Conservation (phyloP, 2,888 invertebrate species). For the Megalurothrips usitatus region DNA sequence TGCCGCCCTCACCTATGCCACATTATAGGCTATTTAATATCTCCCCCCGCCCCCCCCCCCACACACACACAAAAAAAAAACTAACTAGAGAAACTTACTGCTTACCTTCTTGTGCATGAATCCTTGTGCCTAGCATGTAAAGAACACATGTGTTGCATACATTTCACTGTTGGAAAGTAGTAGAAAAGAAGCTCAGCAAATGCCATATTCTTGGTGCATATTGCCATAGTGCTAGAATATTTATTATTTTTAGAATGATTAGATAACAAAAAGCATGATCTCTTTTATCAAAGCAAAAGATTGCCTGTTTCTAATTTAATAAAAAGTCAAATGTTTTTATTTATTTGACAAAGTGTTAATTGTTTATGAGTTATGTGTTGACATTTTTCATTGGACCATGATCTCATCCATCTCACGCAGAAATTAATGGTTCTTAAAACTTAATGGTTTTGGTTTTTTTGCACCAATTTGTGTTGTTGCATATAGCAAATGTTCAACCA, state of each 20-base stretch:
- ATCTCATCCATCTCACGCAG: too few species aligned
- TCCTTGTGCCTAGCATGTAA: conserved; percentile 29
- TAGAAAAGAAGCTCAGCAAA: conserved; percentile 8
- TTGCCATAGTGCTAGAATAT: too few species aligned
- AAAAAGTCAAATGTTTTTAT: too few species aligned
- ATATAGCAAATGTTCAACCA: background rate
- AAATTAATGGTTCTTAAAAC: too few species aligned
- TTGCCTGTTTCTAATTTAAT: too few species aligned
- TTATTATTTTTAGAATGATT: background rate
- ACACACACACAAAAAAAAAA: too few species aligned
- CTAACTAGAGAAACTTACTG: background rate
- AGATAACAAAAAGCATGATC: background rate
- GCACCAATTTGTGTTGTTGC: background rate
- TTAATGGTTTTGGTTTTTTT: background rate
- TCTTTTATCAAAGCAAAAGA: too few species aligned
- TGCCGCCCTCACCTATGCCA: conserved; percentile 37
- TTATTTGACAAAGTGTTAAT: too few species aligned
- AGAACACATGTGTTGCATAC: conserved; percentile 9
- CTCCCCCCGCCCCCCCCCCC: conserved; percentile 32
- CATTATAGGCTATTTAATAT: conserved; percentile 32
- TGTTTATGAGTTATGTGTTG: too few species aligned
- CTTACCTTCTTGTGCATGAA: background rate
- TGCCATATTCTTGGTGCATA: background rate
- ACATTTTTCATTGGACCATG: background rate
- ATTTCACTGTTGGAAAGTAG: background rate